Evolutionary conservation across 2,113 vertebrate species (phyloP), one percentile per base, ranked within the genome.

Genomic region (Stegostoma tigrinum): DNA sequence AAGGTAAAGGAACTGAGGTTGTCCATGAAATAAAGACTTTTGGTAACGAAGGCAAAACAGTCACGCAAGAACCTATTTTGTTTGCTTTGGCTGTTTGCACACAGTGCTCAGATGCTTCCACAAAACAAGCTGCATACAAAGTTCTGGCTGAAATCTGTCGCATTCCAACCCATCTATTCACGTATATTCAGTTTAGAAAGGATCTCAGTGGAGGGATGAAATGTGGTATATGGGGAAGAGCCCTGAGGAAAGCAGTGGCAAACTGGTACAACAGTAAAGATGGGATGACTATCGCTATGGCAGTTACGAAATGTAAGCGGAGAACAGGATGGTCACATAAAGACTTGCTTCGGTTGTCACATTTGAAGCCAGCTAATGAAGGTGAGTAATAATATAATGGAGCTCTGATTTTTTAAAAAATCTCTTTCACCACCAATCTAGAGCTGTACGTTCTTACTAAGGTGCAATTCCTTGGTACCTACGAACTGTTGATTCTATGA

Each of bases 161-260:
- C 42, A 96, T 98, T 27, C 98, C 99, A 6, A 97, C 97, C 7
- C 98, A 99, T 96, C 98, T 99, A 95, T 99, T 99, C 97, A 97
- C 98, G 91, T 99, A 99, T 91, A 98, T 99, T 96, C 98, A 99
- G 95, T 99, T 98, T 96, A 99, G 99, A 97, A 99, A 99, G 96
- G 98, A 99, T 96, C 97, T 99, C 95, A 99, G 98, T 96, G 98
- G 98, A 90, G 98, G 98, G 83, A 98, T 98, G 98, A 98, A 98
- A 94, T 99, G 98, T 96, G 99, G 99, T 95, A 99, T 99, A 95
- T 99, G 99, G 99, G 99, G 99, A 1, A 98, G 99, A 38, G 98
- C 98, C 2, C 97, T 99, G 96, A 98, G 99, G 96, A 99, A 98
- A 97, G 98, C 98, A 0, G 97, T 99, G 80, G 98, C 98, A 30